These are phyloP conservation scores for Euschistus heros DNA, from an alignment of 1,140 invertebrate genomes.

Conservation along the genomic window DNA sequence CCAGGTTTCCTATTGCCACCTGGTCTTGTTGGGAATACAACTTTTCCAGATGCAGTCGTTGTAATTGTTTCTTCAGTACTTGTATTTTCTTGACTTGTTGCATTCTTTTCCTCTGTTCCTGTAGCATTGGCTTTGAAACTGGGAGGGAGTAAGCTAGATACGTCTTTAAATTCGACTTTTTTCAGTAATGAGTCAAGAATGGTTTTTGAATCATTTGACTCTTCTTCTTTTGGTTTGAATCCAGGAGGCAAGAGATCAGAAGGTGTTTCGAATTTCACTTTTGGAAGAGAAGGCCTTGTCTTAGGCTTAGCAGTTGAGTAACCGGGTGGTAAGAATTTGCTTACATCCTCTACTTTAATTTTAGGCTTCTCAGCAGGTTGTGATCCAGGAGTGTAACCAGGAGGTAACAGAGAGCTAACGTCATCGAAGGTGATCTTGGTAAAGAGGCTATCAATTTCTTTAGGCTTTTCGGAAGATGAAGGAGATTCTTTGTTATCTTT, in stretches of 20 bases:
- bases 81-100: neutral
- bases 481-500: conserved; percentile 33
- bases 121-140: neutral
- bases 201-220: conserved; percentile 31
- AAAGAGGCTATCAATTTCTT: conserved; percentile 27
- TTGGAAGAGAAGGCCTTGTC: conserved; percentile 11
- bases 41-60: conserved; percentile 42
- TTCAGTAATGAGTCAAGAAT: conserved; percentile 32
- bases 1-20: conserved; percentile 50
- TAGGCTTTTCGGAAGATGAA: conserved; percentile 28
- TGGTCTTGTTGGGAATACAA: conserved; percentile 68
- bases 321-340: conserved; percentile 11
- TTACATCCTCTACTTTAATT: conserved; percentile 17
- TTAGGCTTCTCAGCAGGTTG: neutral
- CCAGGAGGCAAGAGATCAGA: conserved; percentile 32
- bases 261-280: conserved; percentile 30
- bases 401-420: conserved; percentile 33
- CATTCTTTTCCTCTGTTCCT: neutral
- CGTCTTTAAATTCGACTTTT: conserved; percentile 42
- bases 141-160: conserved; percentile 36
- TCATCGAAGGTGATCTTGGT: conserved; percentile 35
- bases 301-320: conserved; percentile 11
- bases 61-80: conserved; percentile 31
- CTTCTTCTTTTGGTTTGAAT: conserved; percentile 29
- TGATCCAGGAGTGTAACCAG: conserved; percentile 32